Conservation (phyloP, 2,113 vertebrate genomes). For the Psammodynastes pulverulentus region DNA sequence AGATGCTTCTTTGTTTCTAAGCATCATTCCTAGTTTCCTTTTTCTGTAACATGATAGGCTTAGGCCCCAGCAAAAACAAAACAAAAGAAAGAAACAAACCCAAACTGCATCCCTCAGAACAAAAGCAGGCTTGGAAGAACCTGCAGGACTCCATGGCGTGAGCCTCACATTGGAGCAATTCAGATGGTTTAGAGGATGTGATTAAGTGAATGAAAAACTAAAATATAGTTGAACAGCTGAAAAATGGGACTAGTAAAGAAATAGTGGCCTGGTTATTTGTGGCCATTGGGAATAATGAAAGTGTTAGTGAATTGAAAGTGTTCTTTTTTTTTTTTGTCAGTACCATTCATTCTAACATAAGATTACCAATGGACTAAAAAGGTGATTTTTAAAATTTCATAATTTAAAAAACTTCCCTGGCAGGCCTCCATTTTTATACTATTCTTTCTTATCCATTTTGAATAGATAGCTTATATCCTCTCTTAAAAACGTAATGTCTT, state of each 20-base stretch:
- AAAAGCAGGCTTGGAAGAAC: neutral
- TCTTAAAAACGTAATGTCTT: neutral
- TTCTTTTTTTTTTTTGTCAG: neutral
- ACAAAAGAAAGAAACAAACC: neutral
- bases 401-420: neutral
- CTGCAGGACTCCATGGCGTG: neutral
- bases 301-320: neutral
- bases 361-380: neutral
- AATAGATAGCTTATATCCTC: neutral
- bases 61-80: neutral
- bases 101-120: neutral
- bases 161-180: neutral
- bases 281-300: neutral
- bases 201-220: neutral
- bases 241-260: neutral
- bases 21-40: neutral
- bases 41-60: neutral
- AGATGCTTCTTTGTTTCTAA: neutral
- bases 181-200: neutral
- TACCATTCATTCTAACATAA: neutral
- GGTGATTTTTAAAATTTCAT: neutral
- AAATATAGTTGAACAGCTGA: neutral
- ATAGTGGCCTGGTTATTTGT: neutral
- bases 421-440: too few relatives aligned
- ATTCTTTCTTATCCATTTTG: neutral